These are phyloP conservation scores for Chiloscyllium plagiosum DNA, from an alignment of 2,113 vertebrate genomes.

Conservation along the genomic window DNA sequence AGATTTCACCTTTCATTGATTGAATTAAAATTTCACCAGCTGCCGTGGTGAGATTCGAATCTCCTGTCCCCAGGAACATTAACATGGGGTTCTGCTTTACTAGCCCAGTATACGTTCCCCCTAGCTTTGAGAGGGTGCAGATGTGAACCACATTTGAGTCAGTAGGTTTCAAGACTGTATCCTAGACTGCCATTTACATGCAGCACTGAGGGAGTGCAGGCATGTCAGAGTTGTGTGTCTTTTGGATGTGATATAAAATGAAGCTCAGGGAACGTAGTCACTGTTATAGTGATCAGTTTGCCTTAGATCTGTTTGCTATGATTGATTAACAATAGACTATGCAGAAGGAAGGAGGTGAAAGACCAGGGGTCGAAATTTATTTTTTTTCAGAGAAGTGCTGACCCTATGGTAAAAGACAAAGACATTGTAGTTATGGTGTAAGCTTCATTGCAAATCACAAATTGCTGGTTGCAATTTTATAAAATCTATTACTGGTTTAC, in stretches of 20 bases:
- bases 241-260: background rate
- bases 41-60: too few species aligned
- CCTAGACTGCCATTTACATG: background rate
- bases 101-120: too few species aligned
- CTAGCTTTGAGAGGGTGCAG: background rate
- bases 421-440: background rate
- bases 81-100: too few species aligned
- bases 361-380: background rate
- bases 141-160: too few species aligned
- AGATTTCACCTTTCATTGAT: too few species aligned
- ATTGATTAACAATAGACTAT: background rate
- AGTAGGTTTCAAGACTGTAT: background rate
- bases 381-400: background rate
- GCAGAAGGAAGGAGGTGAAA: background rate
- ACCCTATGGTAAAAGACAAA: background rate
- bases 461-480: background rate
- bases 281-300: background rate
- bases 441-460: background rate
- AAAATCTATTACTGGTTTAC: slow-evolving; percentile 31
- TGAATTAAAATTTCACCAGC: too few species aligned
- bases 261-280: background rate
- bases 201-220: background rate
- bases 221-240: background rate
- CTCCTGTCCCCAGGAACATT: too few species aligned
- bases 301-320: background rate